phyloP scores from a whole-genome alignment of 2,797 vertebrate species.

The Phalanger gymnotis region DNA sequence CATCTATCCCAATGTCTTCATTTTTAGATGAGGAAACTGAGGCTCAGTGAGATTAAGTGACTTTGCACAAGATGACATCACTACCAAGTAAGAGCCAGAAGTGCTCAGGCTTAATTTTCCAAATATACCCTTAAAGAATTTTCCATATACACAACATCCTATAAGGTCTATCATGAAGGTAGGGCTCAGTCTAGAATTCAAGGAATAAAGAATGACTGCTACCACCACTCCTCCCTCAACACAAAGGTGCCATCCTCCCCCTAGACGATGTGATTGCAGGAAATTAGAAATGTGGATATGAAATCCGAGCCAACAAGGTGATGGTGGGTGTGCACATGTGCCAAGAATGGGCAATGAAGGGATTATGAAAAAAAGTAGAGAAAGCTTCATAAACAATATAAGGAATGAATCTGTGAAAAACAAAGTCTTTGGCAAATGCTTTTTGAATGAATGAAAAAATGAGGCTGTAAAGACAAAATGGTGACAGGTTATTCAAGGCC shows the following conservation, averaged over 20 bases:
- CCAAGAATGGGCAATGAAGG: not conserved
- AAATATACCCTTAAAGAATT: not conserved
- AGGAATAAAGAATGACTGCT: not conserved
- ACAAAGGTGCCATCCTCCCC: not conserved
- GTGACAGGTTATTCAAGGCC: not conserved
- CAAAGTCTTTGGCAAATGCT: not conserved
- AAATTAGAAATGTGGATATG: not conserved
- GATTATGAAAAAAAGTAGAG: not conserved
- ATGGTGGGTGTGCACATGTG: not conserved
- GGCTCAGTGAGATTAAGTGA: not conserved
- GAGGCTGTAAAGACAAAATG: not conserved
- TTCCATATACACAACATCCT: not conserved
- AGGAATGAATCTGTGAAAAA: not conserved
- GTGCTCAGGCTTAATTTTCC: not conserved
- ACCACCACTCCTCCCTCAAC: not conserved
- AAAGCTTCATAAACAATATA: not conserved
- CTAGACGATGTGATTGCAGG: not conserved
- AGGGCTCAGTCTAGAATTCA: not conserved
- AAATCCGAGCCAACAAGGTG: not conserved
- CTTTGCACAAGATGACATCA: not conserved
- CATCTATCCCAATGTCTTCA: not conserved
- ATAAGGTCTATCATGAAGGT: not conserved
- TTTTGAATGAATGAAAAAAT: not conserved
- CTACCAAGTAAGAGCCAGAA: not conserved
- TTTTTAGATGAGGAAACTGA: not conserved